phyloP scores from a whole-genome alignment of 2,113 vertebrate genomes.

The Procavia capensis region DNA sequence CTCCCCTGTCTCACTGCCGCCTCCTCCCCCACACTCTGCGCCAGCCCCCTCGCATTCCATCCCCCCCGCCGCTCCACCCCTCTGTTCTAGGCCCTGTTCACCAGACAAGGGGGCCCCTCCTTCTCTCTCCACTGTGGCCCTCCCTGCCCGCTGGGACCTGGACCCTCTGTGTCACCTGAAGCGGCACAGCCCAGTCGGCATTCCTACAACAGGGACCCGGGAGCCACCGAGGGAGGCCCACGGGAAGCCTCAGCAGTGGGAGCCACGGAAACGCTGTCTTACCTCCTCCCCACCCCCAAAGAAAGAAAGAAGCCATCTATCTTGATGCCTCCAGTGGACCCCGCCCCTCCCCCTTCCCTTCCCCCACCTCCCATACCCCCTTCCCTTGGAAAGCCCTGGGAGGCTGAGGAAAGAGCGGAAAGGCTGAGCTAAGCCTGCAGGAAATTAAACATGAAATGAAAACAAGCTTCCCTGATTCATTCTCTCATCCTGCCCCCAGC shows the following conservation, averaged over 20 bases:
- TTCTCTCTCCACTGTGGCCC: not conserved
- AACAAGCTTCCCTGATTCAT: constrained; percentile 94
- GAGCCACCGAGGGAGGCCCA: constrained; percentile 71
- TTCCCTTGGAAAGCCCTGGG: constrained; percentile 85
- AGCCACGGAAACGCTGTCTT: not conserved
- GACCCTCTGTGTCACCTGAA: not conserved
- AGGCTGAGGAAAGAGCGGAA: constrained; percentile 89
- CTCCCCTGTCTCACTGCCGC: not conserved
- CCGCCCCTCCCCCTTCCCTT: not conserved
- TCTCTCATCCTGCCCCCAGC: constrained; percentile 91
- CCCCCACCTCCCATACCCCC: not conserved
- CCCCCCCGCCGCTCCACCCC: not conserved
- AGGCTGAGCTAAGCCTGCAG: constrained; percentile 94
- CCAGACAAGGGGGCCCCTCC: not conserved
- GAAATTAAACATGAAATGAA: constrained; percentile 99
- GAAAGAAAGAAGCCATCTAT: constrained; percentile 76
- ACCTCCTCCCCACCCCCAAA: not conserved
- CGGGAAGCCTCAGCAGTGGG: constrained; percentile 47
- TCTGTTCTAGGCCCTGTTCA: not conserved
- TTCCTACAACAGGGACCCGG: not conserved
- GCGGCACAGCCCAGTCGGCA: rapidly evolving
- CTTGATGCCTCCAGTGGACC: constrained; percentile 80
- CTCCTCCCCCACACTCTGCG: not conserved
- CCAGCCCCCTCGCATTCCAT: not conserved
- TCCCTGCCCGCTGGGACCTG: not conserved